These are phyloP conservation scores for Tuta absoluta DNA, from an alignment of 2,888 invertebrate genomes.

Conservation along the genomic window DNA sequence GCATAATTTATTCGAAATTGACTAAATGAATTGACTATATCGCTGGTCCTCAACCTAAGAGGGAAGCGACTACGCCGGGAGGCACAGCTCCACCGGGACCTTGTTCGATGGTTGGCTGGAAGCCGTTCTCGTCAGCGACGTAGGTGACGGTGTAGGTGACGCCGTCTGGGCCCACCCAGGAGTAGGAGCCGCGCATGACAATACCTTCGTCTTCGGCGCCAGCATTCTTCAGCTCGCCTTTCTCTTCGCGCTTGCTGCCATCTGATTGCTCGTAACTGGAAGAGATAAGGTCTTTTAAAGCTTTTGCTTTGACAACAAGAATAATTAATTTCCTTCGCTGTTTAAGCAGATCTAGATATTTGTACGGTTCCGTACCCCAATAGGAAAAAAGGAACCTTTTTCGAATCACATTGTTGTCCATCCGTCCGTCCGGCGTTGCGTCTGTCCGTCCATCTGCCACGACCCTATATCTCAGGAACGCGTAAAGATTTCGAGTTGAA, in stretches of 20 bases:
- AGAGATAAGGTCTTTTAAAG: not conserved
- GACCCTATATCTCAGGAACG: too few species aligned
- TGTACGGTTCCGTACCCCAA: too few species aligned
- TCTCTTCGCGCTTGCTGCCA: slow-evolving; percentile 73
- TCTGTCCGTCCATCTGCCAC: too few species aligned
- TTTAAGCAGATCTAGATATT: too few species aligned
- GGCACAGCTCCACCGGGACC: slow-evolving; percentile 49
- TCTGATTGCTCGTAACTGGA: slow-evolving; percentile 77
- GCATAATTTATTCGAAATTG: slow-evolving; percentile 26
- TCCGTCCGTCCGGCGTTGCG: too few species aligned
- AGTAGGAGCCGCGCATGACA: slow-evolving; percentile 73
- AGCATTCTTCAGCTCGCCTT: slow-evolving; percentile 74
- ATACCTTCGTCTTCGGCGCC: slow-evolving; percentile 78
- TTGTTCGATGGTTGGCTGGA: slow-evolving; percentile 69
- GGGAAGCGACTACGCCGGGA: slow-evolving; percentile 57
- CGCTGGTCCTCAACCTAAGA: slow-evolving; percentile 51
- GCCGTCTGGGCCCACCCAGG: slow-evolving; percentile 75
- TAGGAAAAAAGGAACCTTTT: too few species aligned
- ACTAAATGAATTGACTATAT: slow-evolving; percentile 36
- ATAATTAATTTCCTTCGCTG: too few species aligned
- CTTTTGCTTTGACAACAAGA: not conserved
- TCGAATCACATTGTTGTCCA: too few species aligned
- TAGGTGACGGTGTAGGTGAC: slow-evolving; percentile 74
- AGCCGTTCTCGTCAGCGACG: slow-evolving; percentile 81
- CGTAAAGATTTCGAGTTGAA: too few species aligned